Evolutionary conservation across 2,797 vertebrate species (phyloP).

Genomic region (Percopsis omiscomaycus): DNA sequence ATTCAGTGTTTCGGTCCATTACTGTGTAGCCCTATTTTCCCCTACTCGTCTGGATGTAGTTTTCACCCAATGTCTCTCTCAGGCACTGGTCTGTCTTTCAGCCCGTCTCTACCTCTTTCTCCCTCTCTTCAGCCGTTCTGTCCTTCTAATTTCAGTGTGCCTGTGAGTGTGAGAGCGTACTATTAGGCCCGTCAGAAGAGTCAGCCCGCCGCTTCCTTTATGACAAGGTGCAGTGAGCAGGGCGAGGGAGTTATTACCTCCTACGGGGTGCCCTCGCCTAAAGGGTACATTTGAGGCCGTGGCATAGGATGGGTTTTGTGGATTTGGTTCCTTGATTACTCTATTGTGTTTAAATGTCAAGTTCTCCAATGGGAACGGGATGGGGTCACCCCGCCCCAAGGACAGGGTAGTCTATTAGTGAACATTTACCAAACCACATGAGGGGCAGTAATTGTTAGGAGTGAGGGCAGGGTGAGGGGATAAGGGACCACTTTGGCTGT

Average conservation of each 20-base stretch:
- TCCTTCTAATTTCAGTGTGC: not conserved
- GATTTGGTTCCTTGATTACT: slow-evolving; percentile 33
- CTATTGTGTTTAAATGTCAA: slow-evolving; percentile 54
- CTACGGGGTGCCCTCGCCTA: slow-evolving; percentile 3
- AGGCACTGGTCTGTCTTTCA: no score
- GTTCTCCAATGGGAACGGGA: slow-evolving; percentile 26
- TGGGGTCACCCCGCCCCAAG: slow-evolving; percentile 30
- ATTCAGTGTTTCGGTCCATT: slow-evolving; percentile 21
- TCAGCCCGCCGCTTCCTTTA: slow-evolving; percentile 17
- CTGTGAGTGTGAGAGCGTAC: no score
- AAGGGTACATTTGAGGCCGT: slow-evolving; percentile 14
- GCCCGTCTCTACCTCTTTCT: not conserved
- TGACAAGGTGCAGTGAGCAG: not conserved
- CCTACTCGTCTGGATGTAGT: not conserved
- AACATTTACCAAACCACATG: slow-evolving; percentile 10
- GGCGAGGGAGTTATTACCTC: slow-evolving; percentile 8
- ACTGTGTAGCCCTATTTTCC: slow-evolving; percentile 11
- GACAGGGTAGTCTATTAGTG: slow-evolving; percentile 10
- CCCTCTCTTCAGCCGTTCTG: not conserved
- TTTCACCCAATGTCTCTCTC: not conserved
- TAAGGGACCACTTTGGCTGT: no score
- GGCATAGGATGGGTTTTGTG: slow-evolving; percentile 6
- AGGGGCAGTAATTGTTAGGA: not conserved
- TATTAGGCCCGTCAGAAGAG: slow-evolving; percentile 1
- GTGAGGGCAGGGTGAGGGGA: slow-evolving; percentile 1